phyloP scores from a whole-genome alignment of 1,140 invertebrate genomes.

The Euwallacea similis region DNA sequence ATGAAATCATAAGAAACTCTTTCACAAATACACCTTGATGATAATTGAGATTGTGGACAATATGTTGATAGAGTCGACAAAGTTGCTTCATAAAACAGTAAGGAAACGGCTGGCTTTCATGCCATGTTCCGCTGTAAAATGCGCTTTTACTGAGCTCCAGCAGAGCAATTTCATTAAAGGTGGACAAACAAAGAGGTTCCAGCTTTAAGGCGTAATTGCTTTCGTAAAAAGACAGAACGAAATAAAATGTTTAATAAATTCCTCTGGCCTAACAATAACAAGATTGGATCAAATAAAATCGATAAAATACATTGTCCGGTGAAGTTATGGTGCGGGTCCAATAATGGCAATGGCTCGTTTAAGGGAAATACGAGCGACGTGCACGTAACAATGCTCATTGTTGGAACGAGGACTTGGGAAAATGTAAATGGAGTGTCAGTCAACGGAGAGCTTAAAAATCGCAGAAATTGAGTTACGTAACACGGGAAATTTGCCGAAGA shows the following conservation, averaged over 20 bases:
- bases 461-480: not conserved
- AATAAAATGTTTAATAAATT: slow-evolving; percentile 34
- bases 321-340: slow-evolving; percentile 34
- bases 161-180: too few relatives aligned
- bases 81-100: too few relatives aligned
- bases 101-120: too few relatives aligned
- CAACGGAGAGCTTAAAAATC: not conserved
- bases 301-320: slow-evolving; percentile 37
- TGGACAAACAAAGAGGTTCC: too few relatives aligned
- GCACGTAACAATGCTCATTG: slow-evolving; percentile 38
- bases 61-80: too few relatives aligned
- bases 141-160: too few relatives aligned
- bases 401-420: slow-evolving; percentile 19
- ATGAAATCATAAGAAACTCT: too few relatives aligned
- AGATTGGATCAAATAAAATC: slow-evolving; percentile 39
- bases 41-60: too few relatives aligned
- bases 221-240: not conserved
- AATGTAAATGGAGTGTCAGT: not conserved
- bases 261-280: slow-evolving; percentile 33
- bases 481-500: slow-evolving; percentile 1
- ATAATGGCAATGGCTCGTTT: slow-evolving; percentile 36
- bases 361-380: slow-evolving; percentile 40
- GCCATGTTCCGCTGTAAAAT: too few relatives aligned
- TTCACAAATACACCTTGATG: too few relatives aligned
- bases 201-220: too few relatives aligned